A percentile compares a stretch with the other conserved stretches of the same genome.
Conservation (phyloP, 37 sponge, comb jelly and placozoan genomes). For the Chondrosia reniformis region DNA sequence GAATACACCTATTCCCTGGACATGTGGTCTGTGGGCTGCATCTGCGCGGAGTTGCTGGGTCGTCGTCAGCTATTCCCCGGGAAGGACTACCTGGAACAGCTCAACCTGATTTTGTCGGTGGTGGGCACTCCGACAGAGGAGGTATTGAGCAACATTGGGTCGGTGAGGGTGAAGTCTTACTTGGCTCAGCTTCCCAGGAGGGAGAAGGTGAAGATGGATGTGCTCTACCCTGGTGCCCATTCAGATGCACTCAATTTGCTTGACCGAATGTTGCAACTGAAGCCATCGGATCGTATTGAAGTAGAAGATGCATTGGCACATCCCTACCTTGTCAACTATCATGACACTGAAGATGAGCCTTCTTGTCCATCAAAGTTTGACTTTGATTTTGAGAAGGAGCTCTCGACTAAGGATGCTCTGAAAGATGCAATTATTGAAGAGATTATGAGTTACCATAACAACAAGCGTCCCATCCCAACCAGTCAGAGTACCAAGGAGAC, state of each 20-base stretch:
- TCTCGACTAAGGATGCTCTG: conserved; percentile 59
- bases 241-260: conserved; percentile 63
- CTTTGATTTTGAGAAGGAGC: conserved; percentile 82
- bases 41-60: conserved; percentile 86
- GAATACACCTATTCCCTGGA: conserved; percentile 84
- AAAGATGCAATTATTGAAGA: conserved; percentile 63
- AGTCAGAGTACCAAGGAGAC: conserved; percentile 45
- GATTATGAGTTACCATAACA: conserved; percentile 79
- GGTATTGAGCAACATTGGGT: conserved; percentile 56
- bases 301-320: conserved; percentile 66
- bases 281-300: conserved; percentile 51
- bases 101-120: conserved; percentile 82
- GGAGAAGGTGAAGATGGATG: conserved; percentile 46
- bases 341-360: conserved; percentile 85
- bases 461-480: conserved; percentile 60
- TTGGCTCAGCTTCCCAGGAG: conserved; percentile 52
- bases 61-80: conserved; percentile 85
- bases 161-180: conserved; percentile 77
- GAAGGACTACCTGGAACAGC: conserved; percentile 79
- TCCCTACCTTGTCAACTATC: conserved; percentile 74
- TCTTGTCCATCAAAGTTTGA: conserved; percentile 72
- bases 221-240: conserved; percentile 59
- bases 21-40: conserved; percentile 90
- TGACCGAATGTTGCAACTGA: conserved; percentile 59
- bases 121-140: conserved; percentile 78